A percentile compares a stretch with the other conserved stretches of the same genome.
Evolutionary conservation across 2,888 invertebrate species (phyloP).

Genomic region (Archips xylosteana): DNA sequence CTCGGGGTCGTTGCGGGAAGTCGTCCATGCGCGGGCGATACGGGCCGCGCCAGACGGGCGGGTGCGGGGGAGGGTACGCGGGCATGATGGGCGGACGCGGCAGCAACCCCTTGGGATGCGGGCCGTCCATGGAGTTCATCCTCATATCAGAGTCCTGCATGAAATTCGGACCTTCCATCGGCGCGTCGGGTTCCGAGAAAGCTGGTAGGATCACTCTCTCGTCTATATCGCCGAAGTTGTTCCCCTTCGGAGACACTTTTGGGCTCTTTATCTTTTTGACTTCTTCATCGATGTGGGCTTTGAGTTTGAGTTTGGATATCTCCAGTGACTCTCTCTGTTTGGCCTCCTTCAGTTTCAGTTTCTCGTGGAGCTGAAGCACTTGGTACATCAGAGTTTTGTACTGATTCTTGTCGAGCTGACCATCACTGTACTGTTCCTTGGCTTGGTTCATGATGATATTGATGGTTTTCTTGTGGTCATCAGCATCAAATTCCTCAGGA

Average conservation of each 20-base stretch:
- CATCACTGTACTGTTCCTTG: conserved; percentile 91
- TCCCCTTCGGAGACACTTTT: conserved; percentile 70
- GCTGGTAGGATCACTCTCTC: conserved; percentile 74
- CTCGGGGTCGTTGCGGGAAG: conserved; percentile 69
- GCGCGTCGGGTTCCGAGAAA: conserved; percentile 59
- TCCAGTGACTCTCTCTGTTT: conserved; percentile 89
- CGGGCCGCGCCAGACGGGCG: conserved; percentile 69
- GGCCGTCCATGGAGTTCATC: conserved; percentile 57
- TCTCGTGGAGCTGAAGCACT: conserved; percentile 92
- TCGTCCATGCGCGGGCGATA: conserved; percentile 69
- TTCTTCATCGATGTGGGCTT: conserved; percentile 70
- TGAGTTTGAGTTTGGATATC: conserved; percentile 78
- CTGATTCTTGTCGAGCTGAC: conserved; percentile 90
- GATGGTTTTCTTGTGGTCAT: conserved; percentile 88
- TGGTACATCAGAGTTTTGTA: conserved; percentile 91
- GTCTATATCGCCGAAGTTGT: conserved; percentile 81
- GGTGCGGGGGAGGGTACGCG: conserved; percentile 56
- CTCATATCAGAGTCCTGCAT: conserved; percentile 77
- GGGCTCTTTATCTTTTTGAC: conserved; percentile 80
- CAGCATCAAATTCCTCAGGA: conserved; percentile 81
- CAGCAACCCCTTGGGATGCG: conserved; percentile 51
- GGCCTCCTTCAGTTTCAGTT: conserved; percentile 90
- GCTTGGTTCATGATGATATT: conserved; percentile 93
- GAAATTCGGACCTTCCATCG: conserved; percentile 64
- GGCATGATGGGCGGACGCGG: conserved; percentile 69